Evolutionary conservation across 2,113 vertebrate species (phyloP), one percentile per base, ranked within the genome.

Genomic region (Apodemus speciosus): DNA sequence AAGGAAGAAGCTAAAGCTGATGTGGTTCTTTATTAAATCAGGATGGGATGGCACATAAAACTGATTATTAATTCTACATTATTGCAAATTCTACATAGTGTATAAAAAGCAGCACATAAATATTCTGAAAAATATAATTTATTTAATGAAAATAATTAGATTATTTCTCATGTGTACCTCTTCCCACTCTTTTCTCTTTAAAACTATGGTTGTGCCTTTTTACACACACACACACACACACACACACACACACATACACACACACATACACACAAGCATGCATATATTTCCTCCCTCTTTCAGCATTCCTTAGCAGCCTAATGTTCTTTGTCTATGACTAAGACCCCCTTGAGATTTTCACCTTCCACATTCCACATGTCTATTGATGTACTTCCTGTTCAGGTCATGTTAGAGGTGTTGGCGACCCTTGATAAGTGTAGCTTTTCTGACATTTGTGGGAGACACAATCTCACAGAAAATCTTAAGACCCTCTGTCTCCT

Each of bases 211-310:
- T 25, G 58, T 60, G 13, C 16, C 27, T 60, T 30, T 4, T 15
- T 7, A 4, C 7, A 10, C 76, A 21, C 30, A 53, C 9, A 77
- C 4, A 32, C 15, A 77, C 75, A 51, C 15, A 77, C 18, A 79
- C 35, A 58, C 6, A 76, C 6, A 32, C 1, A 18, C 15, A 3
- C 13, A 25, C 7, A 21, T 1, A 2, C 9, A 1, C 25, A n/a
- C n/a, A n/a, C n/a, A n/a, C n/a, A n/a, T n/a, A n/a, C 13, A 11
- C 32, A 38, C 5, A 3, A 5, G 14, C 6, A 10, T 56, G 2
- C 49, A 13, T 10, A n/a, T 79, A 53, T 79, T 40, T 4, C 40
- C 23, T 30, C 13, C n/a, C 1, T 38, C 6, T 81, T 7, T 60
- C n/a, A 83, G 3, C 3, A 30, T 43, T 40, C 9, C 8, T 43